These are phyloP conservation scores for Prunella himalayana DNA, from an alignment of 2,113 vertebrate species.

Conservation along the genomic window DNA sequence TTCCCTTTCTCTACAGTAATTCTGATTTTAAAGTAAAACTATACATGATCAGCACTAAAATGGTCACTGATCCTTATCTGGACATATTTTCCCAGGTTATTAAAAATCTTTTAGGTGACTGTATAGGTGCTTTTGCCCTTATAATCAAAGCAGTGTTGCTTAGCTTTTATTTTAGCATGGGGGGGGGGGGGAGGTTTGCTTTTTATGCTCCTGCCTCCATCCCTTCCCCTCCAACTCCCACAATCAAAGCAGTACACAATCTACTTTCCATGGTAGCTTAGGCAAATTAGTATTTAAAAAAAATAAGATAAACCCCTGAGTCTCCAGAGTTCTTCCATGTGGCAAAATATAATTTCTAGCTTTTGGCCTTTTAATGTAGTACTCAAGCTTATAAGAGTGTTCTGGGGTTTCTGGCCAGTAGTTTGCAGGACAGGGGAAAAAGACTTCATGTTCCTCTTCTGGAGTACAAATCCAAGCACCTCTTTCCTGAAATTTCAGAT, in stretches of 20 bases:
- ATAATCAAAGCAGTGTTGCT: not conserved
- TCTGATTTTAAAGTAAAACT: not conserved
- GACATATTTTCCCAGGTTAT: not conserved
- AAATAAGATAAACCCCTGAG: fast-evolving
- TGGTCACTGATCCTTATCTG: not conserved
- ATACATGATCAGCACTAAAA: not conserved
- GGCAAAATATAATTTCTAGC: not conserved
- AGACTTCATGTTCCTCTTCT: not conserved
- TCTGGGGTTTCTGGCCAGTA: not conserved
- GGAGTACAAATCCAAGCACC: not conserved
- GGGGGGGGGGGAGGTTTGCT: fast-evolving
- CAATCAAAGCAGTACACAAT: not conserved
- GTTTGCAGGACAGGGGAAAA: not conserved
- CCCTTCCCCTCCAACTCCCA: fast-evolving
- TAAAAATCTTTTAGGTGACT: not conserved
- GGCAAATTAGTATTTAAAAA: not conserved
- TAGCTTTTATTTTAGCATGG: fast-evolving
- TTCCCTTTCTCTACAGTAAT: not conserved
- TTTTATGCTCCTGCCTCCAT: not conserved
- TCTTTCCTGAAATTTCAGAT: not conserved
- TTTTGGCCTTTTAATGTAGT: not conserved
- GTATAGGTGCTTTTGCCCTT: not conserved
- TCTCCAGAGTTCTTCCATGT: not conserved
- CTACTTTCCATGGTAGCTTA: not conserved
- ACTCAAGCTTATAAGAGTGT: not conserved